Evolutionary conservation across 2,113 vertebrate genomes (phyloP).

Genomic region (Brienomyrus brachyistius): DNA sequence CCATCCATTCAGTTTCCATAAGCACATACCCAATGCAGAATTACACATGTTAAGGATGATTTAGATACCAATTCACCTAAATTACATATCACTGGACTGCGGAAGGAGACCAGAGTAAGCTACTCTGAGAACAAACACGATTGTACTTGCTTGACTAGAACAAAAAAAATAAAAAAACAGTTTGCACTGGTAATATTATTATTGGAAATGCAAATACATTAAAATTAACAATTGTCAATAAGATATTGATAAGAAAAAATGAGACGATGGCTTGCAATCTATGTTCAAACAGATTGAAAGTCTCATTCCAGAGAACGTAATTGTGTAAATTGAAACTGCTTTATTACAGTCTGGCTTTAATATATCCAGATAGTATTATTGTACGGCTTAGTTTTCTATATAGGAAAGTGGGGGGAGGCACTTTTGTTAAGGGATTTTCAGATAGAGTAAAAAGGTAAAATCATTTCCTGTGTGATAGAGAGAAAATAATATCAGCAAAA

Average conservation of each 20-base stretch:
- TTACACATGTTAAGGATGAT: not conserved
- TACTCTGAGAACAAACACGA: not conserved
- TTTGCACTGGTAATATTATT: not conserved
- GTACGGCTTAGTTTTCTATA: slow-evolving; percentile 44
- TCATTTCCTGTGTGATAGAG: slow-evolving; percentile 93
- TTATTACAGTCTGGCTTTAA: slow-evolving; percentile 42
- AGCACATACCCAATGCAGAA: not conserved
- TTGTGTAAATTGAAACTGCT: slow-evolving; percentile 60
- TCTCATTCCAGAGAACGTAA: slow-evolving; percentile 26
- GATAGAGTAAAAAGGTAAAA: slow-evolving; percentile 67
- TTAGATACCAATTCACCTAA: not conserved
- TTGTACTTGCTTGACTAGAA: not conserved
- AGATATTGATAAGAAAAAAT: slow-evolving; percentile 1
- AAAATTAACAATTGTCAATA: slow-evolving; percentile 1
- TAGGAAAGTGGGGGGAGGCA: slow-evolving; percentile 29
- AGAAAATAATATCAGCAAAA: slow-evolving; percentile 84
- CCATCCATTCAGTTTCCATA: not conserved
- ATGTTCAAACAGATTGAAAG: not conserved
- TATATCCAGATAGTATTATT: slow-evolving; percentile 48
- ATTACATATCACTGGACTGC: not conserved
- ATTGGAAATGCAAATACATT: slow-evolving; percentile 5
- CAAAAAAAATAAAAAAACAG: not conserved
- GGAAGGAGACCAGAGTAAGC: not conserved
- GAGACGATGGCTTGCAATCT: not conserved
- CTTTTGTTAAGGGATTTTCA: slow-evolving; percentile 40